Percentiles rank a stretch among this genome's conserved stretches.
phyloP scores from a whole-genome alignment of 1,140 invertebrate species.

The Drosophila arizonae region DNA sequence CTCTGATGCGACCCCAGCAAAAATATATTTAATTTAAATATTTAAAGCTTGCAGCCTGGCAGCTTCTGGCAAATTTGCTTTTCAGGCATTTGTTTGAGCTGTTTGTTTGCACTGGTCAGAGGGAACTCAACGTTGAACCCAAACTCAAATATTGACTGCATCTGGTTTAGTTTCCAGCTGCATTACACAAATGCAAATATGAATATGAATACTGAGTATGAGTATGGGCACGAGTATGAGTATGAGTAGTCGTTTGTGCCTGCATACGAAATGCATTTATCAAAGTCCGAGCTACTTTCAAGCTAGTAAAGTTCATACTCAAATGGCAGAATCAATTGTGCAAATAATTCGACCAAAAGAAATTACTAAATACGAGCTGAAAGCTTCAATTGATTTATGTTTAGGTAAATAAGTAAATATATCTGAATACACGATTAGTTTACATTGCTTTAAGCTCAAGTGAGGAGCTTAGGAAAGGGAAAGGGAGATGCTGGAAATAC shows the following conservation, averaged over 20 bases:
- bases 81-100: neutral
- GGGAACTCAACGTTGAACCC: slow-evolving; percentile 59
- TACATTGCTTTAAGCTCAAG: too few relatives aligned
- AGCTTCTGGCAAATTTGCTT: neutral
- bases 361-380: slow-evolving; percentile 11
- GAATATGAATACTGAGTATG: slow-evolving; percentile 16
- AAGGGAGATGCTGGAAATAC: too few relatives aligned
- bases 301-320: slow-evolving; percentile 26
- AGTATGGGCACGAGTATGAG: neutral
- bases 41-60: slow-evolving; percentile 23
- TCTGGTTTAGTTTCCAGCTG: slow-evolving; percentile 61
- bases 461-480: too few relatives aligned
- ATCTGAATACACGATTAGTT: too few relatives aligned
- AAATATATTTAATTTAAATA: slow-evolving; percentile 60
- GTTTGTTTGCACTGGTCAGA: slow-evolving; percentile 34
- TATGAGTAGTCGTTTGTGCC: slow-evolving; percentile 42
- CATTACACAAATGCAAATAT: slow-evolving; percentile 28
- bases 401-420: neutral
- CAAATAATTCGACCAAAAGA: slow-evolving; percentile 21
- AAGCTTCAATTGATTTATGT: neutral
- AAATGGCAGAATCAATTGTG: slow-evolving; percentile 21
- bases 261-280: slow-evolving; percentile 55
- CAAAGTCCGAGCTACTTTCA: slow-evolving; percentile 32
- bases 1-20: neutral
- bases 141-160: slow-evolving; percentile 73